Base-by-base conservation (phyloP, 2,797 vertebrate genomes). In the Lepidocolaptes lacrymiger region DNA sequence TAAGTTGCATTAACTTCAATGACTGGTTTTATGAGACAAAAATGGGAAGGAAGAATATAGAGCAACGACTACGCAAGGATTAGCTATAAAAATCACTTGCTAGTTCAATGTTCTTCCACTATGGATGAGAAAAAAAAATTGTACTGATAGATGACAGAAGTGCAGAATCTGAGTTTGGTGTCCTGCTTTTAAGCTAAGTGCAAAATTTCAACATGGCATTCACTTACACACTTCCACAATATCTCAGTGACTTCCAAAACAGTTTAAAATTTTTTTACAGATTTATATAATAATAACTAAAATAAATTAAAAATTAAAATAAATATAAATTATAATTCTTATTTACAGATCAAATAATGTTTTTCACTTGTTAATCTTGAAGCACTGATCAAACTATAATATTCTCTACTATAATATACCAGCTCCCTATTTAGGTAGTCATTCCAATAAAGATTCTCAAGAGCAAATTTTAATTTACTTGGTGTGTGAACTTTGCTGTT, bases 1-100 rank as follows among this genome's bases (percentile, higher is more conserved):
- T 93, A 95, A 92, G 46, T 34, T 92, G 66, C 74, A 59, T 81
- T 95, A 95, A 90, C 41, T 83, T 89, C 86, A 89, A 11, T 48
- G 64, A 78, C 54, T 28, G 56, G 22, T 74, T 87, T 77, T 82
- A 85, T 48, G 52, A 78, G 26, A 86, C 48, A 91, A 82, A 88
- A 85, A 80, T 26, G 81, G 39, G 48, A 82, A 72, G n/a, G 46
- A 59, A 84, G 58, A 88, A 58, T 41, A 63, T 39, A 48, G 59
- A 74, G 52, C 36, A 90, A 88, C 3, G 6, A 85, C 46, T 59
- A 55, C 21, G 12, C 18, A 71, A 82, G 41, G 27, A 74, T 78
- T 52, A 90, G 63, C 44, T 66, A 63, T 41, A 89, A 84, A 91
- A 84, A 64, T 71, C 56, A 72, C 73, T 67, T 80, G 28, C 48